Base-by-base conservation (phyloP, 37 sponge, comb jelly and placozoan genomes). In the Tethya wilhelma region DNA sequence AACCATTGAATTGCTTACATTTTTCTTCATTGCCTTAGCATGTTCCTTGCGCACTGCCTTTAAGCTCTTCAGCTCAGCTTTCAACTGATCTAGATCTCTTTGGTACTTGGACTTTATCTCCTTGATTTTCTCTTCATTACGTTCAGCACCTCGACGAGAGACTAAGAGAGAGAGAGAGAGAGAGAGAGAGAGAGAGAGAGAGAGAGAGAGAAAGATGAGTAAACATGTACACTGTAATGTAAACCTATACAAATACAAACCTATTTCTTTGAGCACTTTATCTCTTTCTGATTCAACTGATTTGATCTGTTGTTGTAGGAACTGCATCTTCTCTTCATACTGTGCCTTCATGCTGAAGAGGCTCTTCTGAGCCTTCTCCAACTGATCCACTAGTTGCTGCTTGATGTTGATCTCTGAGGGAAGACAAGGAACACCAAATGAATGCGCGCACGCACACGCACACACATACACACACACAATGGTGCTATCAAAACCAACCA, bases 331-430 rank as follows among this genome's bases (percentile, higher is more conserved):
- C 40, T 95, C 93, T 69, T 98, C 98, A 66, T 98, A 98, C 76
- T 98, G 98, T 44, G 78, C 44, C 71, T 79, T 90, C 89, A 98
- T 93, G 29, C 85, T 65, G 43, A 84, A 59, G 44, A 98, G 74
- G 77, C 65, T 90, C 74, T 79, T 85, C 84, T 98, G 94, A 32
- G 93, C 71, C 44, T 76, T 73, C 69, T 98, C 96, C 65, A 98
- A 58, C 68, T 98, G 95, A 22, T 92, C 93, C 12, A 98, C 85
- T 45, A 98, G 67, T 70, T 89, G 93, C 83, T 98, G 93, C 77
- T 98, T 98, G 67, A 98, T 89, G 69, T 84, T 87, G 74, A 98
- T 98, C 84, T 98, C 98, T 67, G 79, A 42, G 41, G n/a, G 26
- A 55, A 64, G 55, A 6, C n/a, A n/a, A 14, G 36, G 66, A 34